Base-by-base conservation (phyloP, 2,888 invertebrate species). In the Unio pictorum region DNA sequence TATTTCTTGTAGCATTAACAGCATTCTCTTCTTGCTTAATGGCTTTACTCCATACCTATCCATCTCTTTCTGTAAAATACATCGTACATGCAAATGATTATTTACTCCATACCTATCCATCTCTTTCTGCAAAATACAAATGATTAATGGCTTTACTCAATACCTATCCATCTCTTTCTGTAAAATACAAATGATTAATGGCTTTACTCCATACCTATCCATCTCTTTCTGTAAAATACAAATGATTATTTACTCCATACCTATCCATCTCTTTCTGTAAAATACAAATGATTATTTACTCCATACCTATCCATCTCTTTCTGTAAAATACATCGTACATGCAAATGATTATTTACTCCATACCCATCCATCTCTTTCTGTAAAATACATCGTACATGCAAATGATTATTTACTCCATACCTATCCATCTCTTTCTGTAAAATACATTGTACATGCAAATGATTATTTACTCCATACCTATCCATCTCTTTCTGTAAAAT, bases 331-430 rank as follows among this genome's bases (percentile, higher is more conserved):
- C 17, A n/a, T n/a, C n/a, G n/a, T n/a, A n/a, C n/a, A n/a, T n/a
- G n/a, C n/a, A n/a, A n/a, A n/a, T n/a, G n/a, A n/a, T n/a, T n/a
- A n/a, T 92, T 92, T 8, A 93, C 85, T 55, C 93, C 93, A 83
- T 90, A 92, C 78, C 90, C 92, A 34, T 90, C 87, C 68, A 93
- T 88, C 80, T 92, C 91, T 86, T 87, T 89, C 92, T 93, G 84
- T 6, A 86, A 82, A 86, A 54, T 26, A 23, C 17, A n/a, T n/a
- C n/a, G n/a, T n/a, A n/a, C n/a, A n/a, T n/a, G n/a, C n/a, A n/a
- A n/a, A n/a, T n/a, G n/a, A n/a, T n/a, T n/a, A n/a, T 92, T 92
- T 8, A 93, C 85, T 55, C 93, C 93, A 83, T 90, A 92, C 78
- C 90, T 92, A 34, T 90, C 87, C 68, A 93, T 88, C 80, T 92